These are phyloP conservation scores for Rhamphomyia laevipes DNA, from an alignment of 2,888 invertebrate genomes.

Conservation along the genomic window DNA sequence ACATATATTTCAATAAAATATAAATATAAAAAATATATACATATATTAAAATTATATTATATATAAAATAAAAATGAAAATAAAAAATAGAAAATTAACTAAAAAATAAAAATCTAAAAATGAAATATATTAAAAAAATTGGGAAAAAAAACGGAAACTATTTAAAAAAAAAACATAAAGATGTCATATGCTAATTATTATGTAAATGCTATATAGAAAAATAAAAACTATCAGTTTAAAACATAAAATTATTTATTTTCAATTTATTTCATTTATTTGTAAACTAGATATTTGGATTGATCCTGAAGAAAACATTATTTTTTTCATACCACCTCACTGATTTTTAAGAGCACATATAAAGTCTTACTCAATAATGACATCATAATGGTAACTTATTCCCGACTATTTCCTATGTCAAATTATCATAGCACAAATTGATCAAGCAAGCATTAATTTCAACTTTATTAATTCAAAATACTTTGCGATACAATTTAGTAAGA, in stretches of 20 bases:
- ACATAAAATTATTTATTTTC: not conserved
- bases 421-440: too few species aligned
- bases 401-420: too few species aligned
- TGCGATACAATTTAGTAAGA: too few species aligned
- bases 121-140: slow-evolving; percentile 1
- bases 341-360: too few species aligned
- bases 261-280: not conserved
- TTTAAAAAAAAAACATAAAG: slow-evolving; percentile 1
- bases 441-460: too few species aligned
- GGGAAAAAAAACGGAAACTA: too few species aligned
- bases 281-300: too few species aligned
- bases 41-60: slow-evolving; percentile 10
- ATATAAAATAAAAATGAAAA: slow-evolving; percentile 12
- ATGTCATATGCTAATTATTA: slow-evolving; percentile 8
- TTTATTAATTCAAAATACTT: too few species aligned
- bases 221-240: slow-evolving; percentile 3
- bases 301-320: too few species aligned
- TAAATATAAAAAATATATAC: slow-evolving; percentile 7
- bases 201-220: slow-evolving; percentile 4
- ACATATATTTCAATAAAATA: not conserved
- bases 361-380: too few species aligned
- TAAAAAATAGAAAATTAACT: slow-evolving; percentile 19
- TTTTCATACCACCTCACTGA: too few species aligned
- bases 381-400: too few species aligned
- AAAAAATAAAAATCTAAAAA: slow-evolving; percentile 5